Conservation (phyloP, 2,888 invertebrate genomes). For the Athrips mouffetella region DNA sequence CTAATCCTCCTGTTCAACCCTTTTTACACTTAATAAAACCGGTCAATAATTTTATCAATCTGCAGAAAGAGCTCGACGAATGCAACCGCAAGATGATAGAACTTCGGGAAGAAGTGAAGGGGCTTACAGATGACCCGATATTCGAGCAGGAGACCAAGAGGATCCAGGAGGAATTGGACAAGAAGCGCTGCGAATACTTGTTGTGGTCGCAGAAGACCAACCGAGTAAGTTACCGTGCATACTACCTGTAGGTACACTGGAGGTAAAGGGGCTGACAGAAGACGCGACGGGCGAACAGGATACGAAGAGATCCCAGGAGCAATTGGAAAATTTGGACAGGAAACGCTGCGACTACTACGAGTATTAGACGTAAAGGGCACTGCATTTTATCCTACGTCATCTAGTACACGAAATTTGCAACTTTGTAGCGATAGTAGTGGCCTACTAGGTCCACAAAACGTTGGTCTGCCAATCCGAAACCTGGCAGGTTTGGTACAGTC, state of each 20-base stretch:
- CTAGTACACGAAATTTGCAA: no score
- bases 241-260: no score
- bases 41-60: not conserved
- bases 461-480: no score
- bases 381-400: no score
- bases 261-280: no score
- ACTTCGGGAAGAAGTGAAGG: slow-evolving; percentile 32
- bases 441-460: no score
- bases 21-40: no score
- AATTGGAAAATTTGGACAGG: not conserved
- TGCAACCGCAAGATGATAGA: slow-evolving; percentile 50
- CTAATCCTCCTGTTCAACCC: no score
- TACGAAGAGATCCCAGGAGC: no score
- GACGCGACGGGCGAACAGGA: not conserved
- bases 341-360: not conserved
- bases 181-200: slow-evolving; percentile 43
- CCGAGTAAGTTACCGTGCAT: slow-evolving; percentile 33
- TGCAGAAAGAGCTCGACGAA: slow-evolving; percentile 48
- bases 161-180: slow-evolving; percentile 39
- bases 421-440: no score
- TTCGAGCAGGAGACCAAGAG: slow-evolving; percentile 33
- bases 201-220: slow-evolving; percentile 46
- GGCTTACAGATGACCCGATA: slow-evolving; percentile 22
- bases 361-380: no score
- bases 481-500: no score